phyloP scores from a whole-genome alignment of 2,797 vertebrate species.

The Esox lucius region DNA sequence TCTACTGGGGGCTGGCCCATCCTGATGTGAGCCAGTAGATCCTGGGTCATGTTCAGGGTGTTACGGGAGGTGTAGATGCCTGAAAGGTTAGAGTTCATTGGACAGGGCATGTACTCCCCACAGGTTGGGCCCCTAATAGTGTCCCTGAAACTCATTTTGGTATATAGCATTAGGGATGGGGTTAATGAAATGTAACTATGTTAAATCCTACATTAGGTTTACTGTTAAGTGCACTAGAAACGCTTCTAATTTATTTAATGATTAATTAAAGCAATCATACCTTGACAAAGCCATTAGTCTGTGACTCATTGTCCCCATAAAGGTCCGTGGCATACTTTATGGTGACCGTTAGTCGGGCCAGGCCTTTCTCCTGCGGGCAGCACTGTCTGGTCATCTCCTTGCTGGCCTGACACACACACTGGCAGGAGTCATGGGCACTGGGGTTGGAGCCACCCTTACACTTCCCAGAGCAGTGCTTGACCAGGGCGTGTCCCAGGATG shows the following conservation, averaged over 20 bases:
- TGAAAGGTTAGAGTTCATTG: slow-evolving; percentile 26
- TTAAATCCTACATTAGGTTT: background rate
- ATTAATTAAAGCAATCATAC: background rate
- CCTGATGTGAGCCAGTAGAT: slow-evolving; percentile 10
- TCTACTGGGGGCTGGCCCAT: background rate
- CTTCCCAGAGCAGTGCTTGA: slow-evolving; percentile 54
- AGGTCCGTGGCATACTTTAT: slow-evolving; percentile 28
- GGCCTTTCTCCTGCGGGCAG: slow-evolving; percentile 55
- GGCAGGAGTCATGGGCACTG: too few relatives aligned
- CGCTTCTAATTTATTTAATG: background rate
- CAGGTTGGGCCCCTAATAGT: slow-evolving; percentile 46
- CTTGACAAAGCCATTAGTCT: slow-evolving; percentile 54
- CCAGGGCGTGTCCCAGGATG: slow-evolving; percentile 52
- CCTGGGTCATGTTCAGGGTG: slow-evolving; percentile 10
- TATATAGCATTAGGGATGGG: background rate
- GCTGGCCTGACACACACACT: slow-evolving; percentile 33
- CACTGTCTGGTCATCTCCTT: slow-evolving; percentile 41
- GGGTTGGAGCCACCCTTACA: too few relatives aligned
- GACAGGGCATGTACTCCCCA: slow-evolving; percentile 63
- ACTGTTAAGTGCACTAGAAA: background rate
- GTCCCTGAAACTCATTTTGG: background rate
- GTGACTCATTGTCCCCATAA: slow-evolving; percentile 47
- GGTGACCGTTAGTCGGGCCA: slow-evolving; percentile 54
- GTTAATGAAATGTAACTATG: background rate
- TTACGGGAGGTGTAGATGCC: slow-evolving; percentile 55